Percentiles rank a stretch among this genome's conserved stretches.
These are phyloP conservation scores for Xiphorhynchus elegans DNA, from an alignment of 2,113 vertebrate species.

Conservation along the genomic window DNA sequence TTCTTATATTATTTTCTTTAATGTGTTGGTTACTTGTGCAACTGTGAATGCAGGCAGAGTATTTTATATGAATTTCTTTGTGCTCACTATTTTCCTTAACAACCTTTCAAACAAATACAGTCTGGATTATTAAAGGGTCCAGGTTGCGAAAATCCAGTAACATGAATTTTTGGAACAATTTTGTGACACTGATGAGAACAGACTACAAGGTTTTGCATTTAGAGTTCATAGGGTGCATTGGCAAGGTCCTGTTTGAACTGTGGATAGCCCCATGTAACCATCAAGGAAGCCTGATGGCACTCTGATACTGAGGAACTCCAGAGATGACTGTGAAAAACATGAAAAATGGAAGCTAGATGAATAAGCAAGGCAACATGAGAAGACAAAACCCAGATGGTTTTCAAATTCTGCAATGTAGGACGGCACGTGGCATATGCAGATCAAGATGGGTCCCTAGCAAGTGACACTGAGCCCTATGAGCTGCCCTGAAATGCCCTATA, in stretches of 20 bases:
- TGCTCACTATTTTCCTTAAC: neutral
- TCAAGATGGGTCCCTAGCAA: neutral
- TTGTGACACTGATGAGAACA: neutral
- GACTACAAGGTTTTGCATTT: neutral
- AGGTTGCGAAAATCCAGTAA: neutral
- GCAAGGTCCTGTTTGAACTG: neutral
- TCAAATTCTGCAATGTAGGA: neutral
- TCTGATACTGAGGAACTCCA: neutral
- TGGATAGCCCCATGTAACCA: rapidly evolving
- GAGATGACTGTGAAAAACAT: neutral
- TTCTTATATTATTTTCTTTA: neutral
- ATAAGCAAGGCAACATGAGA: neutral
- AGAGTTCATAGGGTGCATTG: neutral
- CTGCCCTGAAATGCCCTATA: neutral
- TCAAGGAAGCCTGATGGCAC: neutral
- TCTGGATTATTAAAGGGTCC: neutral
- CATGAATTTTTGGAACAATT: neutral
- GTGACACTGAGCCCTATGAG: neutral
- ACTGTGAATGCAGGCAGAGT: neutral
- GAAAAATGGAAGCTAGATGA: neutral
- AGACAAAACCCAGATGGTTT: neutral
- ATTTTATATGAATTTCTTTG: neutral
- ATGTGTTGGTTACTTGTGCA: neutral
- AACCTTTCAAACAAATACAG: neutral
- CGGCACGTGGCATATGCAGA: neutral